Percentiles rank a stretch among this genome's conserved stretches.
Conservation (phyloP, 2,113 vertebrate genomes). For the Chrysemys picta region DNA sequence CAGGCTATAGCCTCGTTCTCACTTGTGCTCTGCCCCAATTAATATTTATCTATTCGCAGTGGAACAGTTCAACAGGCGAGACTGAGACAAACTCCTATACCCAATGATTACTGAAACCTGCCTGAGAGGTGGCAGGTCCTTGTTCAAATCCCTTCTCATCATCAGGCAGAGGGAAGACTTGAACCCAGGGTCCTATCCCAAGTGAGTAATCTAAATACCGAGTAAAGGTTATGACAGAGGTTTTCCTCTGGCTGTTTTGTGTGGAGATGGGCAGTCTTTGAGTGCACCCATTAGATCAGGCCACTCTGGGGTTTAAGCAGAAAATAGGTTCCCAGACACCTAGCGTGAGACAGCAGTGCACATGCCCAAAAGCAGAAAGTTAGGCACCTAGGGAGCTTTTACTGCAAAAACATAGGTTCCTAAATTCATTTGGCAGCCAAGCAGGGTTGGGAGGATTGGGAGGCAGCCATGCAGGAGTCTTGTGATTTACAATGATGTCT, state of each 20-base stretch:
- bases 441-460: neutral
- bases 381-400: neutral
- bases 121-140: neutral
- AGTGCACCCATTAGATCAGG: neutral
- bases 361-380: neutral
- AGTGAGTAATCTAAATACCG: neutral
- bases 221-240: neutral
- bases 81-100: neutral
- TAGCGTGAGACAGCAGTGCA: neutral
- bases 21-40: neutral
- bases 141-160: neutral
- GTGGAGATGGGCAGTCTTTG: neutral
- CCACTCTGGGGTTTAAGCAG: neutral
- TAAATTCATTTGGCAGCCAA: neutral
- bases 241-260: neutral
- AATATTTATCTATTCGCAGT: neutral
- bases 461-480: neutral
- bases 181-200: neutral
- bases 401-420: neutral
- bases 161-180: neutral
- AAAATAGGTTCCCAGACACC: neutral
- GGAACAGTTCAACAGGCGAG: neutral
- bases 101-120: neutral
- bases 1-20: neutral
- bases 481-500: neutral